Percentiles rank a stretch among this genome's conserved stretches.
These are phyloP conservation scores for Seira ritae DNA, from an alignment of 2,888 invertebrate genomes.

Conservation along the genomic window DNA sequence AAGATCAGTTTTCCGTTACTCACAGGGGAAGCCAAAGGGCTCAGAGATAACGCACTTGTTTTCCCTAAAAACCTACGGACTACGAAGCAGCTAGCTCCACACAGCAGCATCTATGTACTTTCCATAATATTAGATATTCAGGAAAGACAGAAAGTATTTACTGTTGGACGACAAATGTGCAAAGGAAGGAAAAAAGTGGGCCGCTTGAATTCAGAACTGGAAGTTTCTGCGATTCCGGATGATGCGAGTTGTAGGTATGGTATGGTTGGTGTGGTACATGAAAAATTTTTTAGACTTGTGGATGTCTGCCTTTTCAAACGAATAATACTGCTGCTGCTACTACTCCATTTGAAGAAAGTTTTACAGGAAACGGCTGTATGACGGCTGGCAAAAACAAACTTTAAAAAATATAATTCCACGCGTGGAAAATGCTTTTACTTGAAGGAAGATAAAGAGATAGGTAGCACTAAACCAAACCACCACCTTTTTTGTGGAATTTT, in stretches of 20 bases:
- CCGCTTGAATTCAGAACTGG: neutral
- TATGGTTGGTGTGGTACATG: no score
- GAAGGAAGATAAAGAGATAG: neutral
- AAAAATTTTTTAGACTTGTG: no score
- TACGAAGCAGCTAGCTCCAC: no score
- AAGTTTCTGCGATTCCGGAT: neutral
- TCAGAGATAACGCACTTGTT: slow-evolving; percentile 11
- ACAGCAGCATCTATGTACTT: neutral
- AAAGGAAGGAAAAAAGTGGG: slow-evolving; percentile 6
- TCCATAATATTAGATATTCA: slow-evolving; percentile 11
- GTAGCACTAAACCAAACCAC: neutral
- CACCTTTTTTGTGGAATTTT: neutral
- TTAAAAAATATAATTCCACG: neutral
- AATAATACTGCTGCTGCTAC: neutral
- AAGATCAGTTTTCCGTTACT: slow-evolving; percentile 9
- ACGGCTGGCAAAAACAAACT: neutral
- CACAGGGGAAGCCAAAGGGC: slow-evolving; percentile 7
- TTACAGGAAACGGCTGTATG: neutral
- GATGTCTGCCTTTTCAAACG: neutral
- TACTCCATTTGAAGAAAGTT: neutral
- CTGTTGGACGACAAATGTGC: neutral
- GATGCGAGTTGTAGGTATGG: neutral
- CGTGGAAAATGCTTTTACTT: no score
- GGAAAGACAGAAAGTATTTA: neutral
- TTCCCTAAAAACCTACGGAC: neutral